A percentile compares a stretch with the other conserved stretches of the same genome.
These are phyloP conservation scores for Lepidochrysops patricia DNA, from an alignment of 2,888 invertebrate species.

Conservation along the genomic window DNA sequence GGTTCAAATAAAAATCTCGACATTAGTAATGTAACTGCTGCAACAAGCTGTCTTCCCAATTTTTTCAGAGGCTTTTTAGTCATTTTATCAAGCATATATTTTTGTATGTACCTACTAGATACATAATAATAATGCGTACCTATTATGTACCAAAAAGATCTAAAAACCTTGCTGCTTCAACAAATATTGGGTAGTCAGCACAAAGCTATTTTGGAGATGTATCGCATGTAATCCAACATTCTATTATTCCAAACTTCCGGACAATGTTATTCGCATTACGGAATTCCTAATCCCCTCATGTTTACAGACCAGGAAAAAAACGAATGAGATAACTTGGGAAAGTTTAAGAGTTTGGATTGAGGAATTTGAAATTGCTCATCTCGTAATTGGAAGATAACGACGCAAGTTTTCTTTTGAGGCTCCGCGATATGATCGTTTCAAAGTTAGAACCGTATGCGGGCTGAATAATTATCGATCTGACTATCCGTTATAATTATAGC, in stretches of 20 bases:
- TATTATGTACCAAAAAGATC: too few species aligned
- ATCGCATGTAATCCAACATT: not conserved
- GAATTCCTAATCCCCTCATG: not conserved
- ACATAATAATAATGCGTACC: too few species aligned
- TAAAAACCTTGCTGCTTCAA: too few species aligned
- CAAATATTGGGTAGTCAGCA: not conserved
- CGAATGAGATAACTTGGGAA: conserved; percentile 3
- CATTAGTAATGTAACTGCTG: too few species aligned
- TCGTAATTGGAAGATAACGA: conserved; percentile 11
- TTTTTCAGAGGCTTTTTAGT: too few species aligned
- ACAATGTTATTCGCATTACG: not conserved
- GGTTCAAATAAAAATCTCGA: too few species aligned
- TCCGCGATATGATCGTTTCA: not conserved
- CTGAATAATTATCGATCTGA: not conserved
- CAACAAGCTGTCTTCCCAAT: too few species aligned
- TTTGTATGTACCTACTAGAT: too few species aligned
- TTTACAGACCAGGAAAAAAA: not conserved
- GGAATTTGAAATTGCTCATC: conserved; percentile 5
- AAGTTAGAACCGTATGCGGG: not conserved
- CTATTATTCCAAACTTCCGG: not conserved
- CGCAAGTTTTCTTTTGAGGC: conserved; percentile 3
- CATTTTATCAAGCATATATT: too few species aligned
- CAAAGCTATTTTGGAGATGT: not conserved
- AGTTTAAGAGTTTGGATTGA: not conserved
- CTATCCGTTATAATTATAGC: not conserved